Evolutionary conservation across 2,888 invertebrate genomes (phyloP).

Genomic region (Aleiodes testaceus): DNA sequence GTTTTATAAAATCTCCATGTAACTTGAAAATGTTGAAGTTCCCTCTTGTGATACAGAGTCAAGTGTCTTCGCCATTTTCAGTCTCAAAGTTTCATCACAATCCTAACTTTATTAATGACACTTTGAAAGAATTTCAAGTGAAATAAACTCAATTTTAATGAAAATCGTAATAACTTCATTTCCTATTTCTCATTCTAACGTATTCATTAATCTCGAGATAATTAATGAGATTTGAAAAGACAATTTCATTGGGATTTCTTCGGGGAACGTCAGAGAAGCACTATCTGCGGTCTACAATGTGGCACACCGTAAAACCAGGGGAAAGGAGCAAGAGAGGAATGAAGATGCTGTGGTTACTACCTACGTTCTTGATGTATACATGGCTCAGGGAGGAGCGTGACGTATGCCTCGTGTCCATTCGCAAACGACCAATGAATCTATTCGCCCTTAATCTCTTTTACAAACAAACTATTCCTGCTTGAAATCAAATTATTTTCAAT

Average conservation of each 20-base stretch:
- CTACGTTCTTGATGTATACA: slow-evolving; percentile 35
- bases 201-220: slow-evolving; percentile 1
- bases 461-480: slow-evolving; percentile 50
- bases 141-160: too few relatives aligned
- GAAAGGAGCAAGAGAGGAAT: slow-evolving; percentile 1
- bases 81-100: slow-evolving; percentile 13
- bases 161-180: too few relatives aligned
- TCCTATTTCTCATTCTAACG: background rate
- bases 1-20: slow-evolving; percentile 49
- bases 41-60: slow-evolving; percentile 43
- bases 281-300: slow-evolving; percentile 19
- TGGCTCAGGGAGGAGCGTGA: slow-evolving; percentile 42
- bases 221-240: background rate
- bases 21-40: slow-evolving; percentile 48
- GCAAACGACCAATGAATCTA: slow-evolving; percentile 49
- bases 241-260: slow-evolving; percentile 9
- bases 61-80: slow-evolving; percentile 27
- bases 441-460: slow-evolving; percentile 47
- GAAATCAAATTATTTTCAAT: too few relatives aligned
- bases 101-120: slow-evolving; percentile 23
- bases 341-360: slow-evolving; percentile 24
- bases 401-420: slow-evolving; percentile 47
- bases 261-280: slow-evolving; percentile 9
- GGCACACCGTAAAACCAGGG: slow-evolving; percentile 9
- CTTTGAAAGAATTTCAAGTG: too few relatives aligned